Conservation (phyloP, 2,113 vertebrate species). For the Nothocercus nigrocapillus region DNA sequence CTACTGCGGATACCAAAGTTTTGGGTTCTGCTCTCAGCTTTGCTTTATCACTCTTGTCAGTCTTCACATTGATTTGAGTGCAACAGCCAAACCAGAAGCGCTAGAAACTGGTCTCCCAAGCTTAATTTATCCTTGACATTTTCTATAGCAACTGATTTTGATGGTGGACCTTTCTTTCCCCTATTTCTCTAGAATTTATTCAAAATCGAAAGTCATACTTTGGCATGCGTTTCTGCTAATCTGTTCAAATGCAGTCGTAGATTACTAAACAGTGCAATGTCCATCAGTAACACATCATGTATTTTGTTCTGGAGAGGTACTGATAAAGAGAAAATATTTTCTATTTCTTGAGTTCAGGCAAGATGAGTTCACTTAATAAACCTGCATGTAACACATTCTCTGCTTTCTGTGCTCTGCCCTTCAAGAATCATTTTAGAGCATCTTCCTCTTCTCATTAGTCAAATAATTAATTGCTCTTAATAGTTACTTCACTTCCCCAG, state of each 20-base stretch:
- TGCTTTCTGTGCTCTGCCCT: not conserved
- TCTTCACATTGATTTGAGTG: not conserved
- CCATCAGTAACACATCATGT: fast-evolving
- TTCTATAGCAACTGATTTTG: not conserved
- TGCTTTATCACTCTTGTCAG: not conserved
- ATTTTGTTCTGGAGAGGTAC: not conserved
- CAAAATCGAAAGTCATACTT: not conserved
- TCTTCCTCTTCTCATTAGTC: not conserved
- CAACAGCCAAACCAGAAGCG: not conserved
- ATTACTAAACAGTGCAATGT: not conserved
- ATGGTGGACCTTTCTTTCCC: not conserved
- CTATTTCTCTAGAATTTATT: not conserved
- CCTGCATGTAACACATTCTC: not conserved
- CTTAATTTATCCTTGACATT: not conserved
- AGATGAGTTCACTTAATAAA: not conserved
- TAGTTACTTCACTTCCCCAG: not conserved
- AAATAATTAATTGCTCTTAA: slow-evolving; percentile 32
- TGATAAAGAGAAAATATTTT: not conserved
- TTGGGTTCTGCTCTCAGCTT: not conserved
- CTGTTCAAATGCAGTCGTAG: not conserved
- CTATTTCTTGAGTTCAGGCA: not conserved
- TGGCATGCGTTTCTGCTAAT: not conserved
- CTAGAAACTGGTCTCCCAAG: not conserved
- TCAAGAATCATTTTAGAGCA: not conserved
- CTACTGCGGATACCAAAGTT: not conserved